These are phyloP conservation scores for Eulemur mongoz DNA, from an alignment of 2,797 vertebrate genomes.

Conservation along the genomic window DNA sequence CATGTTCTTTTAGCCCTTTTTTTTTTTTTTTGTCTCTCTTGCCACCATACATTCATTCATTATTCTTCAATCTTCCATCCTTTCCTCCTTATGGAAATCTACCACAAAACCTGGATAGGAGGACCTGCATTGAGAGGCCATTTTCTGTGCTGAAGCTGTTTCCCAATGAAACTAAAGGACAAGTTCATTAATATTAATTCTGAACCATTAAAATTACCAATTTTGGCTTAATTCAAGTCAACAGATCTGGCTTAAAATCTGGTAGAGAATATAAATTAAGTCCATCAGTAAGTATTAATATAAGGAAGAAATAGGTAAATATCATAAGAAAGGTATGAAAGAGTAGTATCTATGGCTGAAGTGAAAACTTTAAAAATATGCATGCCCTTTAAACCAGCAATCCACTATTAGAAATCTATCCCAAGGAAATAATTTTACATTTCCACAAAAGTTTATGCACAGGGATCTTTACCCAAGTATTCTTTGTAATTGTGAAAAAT, in stretches of 20 bases:
- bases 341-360: not conserved
- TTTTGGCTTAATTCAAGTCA: not conserved
- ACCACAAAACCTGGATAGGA: not conserved
- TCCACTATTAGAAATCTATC: not conserved
- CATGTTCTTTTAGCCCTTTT: not conserved
- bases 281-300: not conserved
- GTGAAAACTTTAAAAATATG: not conserved
- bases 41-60: not conserved
- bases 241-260: not conserved
- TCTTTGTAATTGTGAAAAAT: slow-evolving; percentile 9
- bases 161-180: not conserved
- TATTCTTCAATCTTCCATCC: not conserved
- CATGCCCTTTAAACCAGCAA: not conserved
- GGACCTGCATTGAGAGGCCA: not conserved
- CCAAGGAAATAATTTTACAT: not conserved
- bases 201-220: not conserved
- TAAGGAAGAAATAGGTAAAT: not conserved
- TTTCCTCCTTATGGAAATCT: not conserved
- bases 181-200: not conserved
- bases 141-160: not conserved
- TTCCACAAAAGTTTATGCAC: not conserved
- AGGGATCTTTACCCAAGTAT: not conserved
- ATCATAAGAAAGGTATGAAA: not conserved
- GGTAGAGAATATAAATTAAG: not conserved
- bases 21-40: not conserved